Evolutionary conservation across 2,113 vertebrate species (phyloP), one percentile per base, ranked within the genome.

Genomic region (Raja brachyura): DNA sequence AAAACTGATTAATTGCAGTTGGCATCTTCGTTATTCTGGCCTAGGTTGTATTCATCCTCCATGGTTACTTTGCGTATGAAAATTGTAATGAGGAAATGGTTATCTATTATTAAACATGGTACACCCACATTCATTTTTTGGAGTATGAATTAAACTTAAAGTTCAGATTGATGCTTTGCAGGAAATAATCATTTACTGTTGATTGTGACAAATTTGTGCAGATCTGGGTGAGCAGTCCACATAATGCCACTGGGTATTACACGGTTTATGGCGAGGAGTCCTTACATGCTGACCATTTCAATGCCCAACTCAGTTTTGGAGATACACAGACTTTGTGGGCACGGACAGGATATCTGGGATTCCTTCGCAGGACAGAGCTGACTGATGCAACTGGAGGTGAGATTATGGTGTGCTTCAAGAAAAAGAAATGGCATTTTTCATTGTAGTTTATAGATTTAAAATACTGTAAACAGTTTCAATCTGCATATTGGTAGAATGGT

Each of bases 221-320:
- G 98, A 95, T 99, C 73, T 99, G 98, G 98, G 98, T 99, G 94
- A 99, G 98, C 94, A 98, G 98, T 93, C 98, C 98, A 0, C 98
- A 99, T 95, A 99, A 98, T 0, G 98, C 98, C 33, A 97, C 97
- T 0, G 98, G 98, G 39, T 99, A 99, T 96, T 98, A 99, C 96
- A 99, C 98, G 0, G 97, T 98, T 79, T 98, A 98, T 0, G 98
- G 98, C 0, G 98, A 99, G 93, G 98, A 99, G 94, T 97, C 97
- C 0, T 96, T 99, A 94, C 98, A 99, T 0, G 97, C 98, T 0
- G 98, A 99, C 94, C 98, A 99, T 96, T 99, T 99, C 93, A 98
- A 96, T 93, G 98, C 98, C 85, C 97, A 95, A 93, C 96, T 99
- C 78, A 99, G 98, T 93, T 99, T 99, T 0, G 98, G 98, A 13